Percentiles rank a stretch among this genome's conserved stretches.
phyloP scores from a whole-genome alignment of 92 coral and sea anemone genomes.

The Nematostella vectensis region DNA sequence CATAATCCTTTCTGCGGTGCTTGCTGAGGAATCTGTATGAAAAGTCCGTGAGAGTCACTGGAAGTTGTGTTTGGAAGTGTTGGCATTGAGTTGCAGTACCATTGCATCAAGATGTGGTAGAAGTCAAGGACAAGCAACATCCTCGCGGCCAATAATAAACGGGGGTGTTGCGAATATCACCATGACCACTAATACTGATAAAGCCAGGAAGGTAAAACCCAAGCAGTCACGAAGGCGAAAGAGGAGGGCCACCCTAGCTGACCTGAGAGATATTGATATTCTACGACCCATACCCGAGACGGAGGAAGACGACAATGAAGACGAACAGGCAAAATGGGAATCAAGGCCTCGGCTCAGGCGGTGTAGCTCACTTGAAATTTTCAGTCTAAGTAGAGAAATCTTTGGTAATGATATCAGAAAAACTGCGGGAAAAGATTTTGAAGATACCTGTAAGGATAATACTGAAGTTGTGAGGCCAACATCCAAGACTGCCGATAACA shows the following conservation, averaged over 20 bases:
- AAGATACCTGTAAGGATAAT: no score
- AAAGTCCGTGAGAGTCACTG: no score
- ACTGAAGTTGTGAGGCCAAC: neutral
- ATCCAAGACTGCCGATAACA: neutral
- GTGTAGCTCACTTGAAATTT: neutral
- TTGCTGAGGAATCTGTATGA: no score
- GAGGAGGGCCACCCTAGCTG: conserved; percentile 48
- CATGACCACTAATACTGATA: neutral
- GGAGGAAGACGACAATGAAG: conserved; percentile 29
- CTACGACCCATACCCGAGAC: conserved; percentile 32
- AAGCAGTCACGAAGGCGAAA: conserved; percentile 14
- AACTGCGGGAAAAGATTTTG: neutral
- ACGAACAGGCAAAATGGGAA: neutral
- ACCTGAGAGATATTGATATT: conserved; percentile 17
- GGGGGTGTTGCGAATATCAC: no score
- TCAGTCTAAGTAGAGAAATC: neutral
- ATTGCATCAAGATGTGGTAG: no score
- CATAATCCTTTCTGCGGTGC: no score
- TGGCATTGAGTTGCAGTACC: no score
- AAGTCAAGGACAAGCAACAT: no score
- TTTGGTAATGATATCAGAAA: neutral
- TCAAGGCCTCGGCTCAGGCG: neutral
- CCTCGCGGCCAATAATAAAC: no score
- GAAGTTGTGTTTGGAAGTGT: no score
- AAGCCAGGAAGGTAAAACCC: neutral